These are phyloP conservation scores for Drosophila paulistorum DNA, from an alignment of 1,140 invertebrate species.

Conservation along the genomic window DNA sequence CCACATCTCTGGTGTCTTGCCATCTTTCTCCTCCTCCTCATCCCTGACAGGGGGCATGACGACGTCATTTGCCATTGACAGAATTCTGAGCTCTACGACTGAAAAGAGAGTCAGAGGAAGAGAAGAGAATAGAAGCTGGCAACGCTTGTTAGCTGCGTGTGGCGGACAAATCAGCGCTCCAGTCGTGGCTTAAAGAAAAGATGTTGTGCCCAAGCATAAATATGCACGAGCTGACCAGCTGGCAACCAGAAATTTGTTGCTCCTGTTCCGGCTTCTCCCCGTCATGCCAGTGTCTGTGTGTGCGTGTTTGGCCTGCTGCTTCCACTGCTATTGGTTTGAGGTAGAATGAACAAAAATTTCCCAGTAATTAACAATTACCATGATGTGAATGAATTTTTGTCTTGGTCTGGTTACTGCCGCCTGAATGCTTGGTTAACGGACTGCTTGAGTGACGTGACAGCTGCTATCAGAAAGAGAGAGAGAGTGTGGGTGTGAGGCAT, in stretches of 20 bases:
- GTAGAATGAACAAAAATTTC: conserved; percentile 49
- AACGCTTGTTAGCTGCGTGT: conserved; percentile 62
- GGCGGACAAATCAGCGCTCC: conserved; percentile 68
- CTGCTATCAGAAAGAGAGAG: conserved; percentile 43
- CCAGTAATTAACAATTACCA: conserved; percentile 79
- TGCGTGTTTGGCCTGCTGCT: background rate
- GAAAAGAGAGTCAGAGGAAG: too few relatives aligned
- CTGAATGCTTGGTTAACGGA: conserved; percentile 66
- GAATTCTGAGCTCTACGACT: conserved; percentile 7
- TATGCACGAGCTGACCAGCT: conserved; percentile 66
- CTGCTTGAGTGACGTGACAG: conserved; percentile 72
- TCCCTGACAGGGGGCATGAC: conserved; percentile 59
- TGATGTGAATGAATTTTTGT: conserved; percentile 58
- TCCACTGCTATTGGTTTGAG: background rate
- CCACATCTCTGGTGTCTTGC: conserved; percentile 19
- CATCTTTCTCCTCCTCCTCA: conserved; percentile 9
- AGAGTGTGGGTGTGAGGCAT: conserved; percentile 14
- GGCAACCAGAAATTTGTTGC: conserved; percentile 40
- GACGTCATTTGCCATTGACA: conserved; percentile 69
- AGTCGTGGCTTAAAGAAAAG: conserved; percentile 50
- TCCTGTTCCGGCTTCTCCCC: background rate
- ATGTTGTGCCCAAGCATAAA: conserved; percentile 66
- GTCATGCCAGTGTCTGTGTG: conserved; percentile 9
- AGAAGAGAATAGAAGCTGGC: conserved; percentile 15
- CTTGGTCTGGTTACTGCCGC: conserved; percentile 34